Evolutionary conservation across 2,113 vertebrate genomes (phyloP).

Genomic region (Nothocercus julius): DNA sequence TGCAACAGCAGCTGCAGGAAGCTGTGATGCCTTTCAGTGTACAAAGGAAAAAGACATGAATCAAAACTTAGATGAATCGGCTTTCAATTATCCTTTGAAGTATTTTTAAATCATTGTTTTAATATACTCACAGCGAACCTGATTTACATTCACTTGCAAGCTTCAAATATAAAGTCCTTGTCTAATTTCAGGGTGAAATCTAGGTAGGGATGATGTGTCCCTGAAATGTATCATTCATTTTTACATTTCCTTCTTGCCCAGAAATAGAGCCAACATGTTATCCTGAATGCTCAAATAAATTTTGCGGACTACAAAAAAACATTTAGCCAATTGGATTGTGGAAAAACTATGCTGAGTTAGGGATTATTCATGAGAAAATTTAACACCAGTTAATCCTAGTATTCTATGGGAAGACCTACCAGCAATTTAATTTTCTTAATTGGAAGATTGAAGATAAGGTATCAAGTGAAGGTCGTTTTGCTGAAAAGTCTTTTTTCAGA

Average conservation of each 20-base stretch:
- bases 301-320: not conserved
- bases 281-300: not conserved
- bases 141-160: conserved; percentile 68
- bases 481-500: not conserved
- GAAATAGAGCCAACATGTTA: conserved; percentile 1
- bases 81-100: conserved; percentile 61
- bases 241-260: conserved; percentile 16
- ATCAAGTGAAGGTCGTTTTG: not conserved
- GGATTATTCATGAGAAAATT: not conserved
- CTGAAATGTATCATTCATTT: conserved; percentile 39
- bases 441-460: not conserved
- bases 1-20: not conserved
- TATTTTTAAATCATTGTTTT: conserved; percentile 53
- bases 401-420: not conserved
- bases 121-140: conserved; percentile 29
- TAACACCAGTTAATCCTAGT: not conserved
- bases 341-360: not conserved
- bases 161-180: conserved; percentile 54
- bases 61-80: conserved; percentile 36
- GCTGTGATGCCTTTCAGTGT: not conserved
- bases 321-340: not conserved
- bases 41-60: conserved; percentile 48
- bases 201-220: not conserved
- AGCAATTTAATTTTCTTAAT: not conserved
- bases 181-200: conserved; percentile 53